Evolutionary conservation across 2,113 vertebrate species (phyloP).

Genomic region (Zingel zingel): DNA sequence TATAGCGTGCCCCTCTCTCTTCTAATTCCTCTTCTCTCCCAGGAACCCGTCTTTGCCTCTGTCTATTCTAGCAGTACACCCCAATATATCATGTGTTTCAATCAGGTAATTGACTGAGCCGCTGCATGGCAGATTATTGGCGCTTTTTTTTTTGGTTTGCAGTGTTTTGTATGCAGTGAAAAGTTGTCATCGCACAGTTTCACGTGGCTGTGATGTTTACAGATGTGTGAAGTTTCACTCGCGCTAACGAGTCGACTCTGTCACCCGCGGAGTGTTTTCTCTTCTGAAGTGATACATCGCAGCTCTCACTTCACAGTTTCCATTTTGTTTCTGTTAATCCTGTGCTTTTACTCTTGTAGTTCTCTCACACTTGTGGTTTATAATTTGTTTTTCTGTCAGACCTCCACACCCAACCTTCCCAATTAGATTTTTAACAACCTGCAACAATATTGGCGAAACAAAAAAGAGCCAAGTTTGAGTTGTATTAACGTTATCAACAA

Average conservation of each 20-base stretch:
- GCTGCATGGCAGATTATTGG: constrained; percentile 40
- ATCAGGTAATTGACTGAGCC: constrained; percentile 80
- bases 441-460: background rate
- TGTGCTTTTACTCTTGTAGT: background rate
- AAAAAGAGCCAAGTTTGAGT: too few species aligned
- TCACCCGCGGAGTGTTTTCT: constrained; percentile 5
- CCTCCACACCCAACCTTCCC: too few species aligned
- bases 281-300: constrained; percentile 10
- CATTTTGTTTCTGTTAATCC: background rate
- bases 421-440: background rate
- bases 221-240: constrained; percentile 39
- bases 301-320: constrained; percentile 19
- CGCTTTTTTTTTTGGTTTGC: constrained; percentile 39
- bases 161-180: constrained; percentile 63
- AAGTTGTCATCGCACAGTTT: constrained; percentile 8
- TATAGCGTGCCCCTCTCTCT: constrained; percentile 34
- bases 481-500: background rate
- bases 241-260: constrained; percentile 5
- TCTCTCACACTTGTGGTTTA: background rate
- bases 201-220: constrained; percentile 2
- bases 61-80: constrained; percentile 79
- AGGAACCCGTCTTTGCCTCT: constrained; percentile 87
- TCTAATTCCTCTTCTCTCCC: constrained; percentile 55
- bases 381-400: background rate
- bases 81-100: constrained; percentile 87